Evolutionary conservation across 2,888 invertebrate genomes (phyloP).

Genomic region (Fragum sueziense): DNA sequence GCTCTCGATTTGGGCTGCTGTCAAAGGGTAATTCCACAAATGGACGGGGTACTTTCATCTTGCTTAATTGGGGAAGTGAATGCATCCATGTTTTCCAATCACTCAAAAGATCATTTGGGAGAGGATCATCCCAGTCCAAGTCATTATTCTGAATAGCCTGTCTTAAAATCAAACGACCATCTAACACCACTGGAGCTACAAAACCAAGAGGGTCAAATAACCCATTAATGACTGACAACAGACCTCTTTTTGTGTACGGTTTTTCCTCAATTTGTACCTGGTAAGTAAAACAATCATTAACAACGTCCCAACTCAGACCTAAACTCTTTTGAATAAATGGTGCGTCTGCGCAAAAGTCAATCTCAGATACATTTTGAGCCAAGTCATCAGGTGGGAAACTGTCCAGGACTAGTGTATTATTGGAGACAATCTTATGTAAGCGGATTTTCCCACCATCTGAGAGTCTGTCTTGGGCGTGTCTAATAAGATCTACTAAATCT

Average conservation of each 20-base stretch:
- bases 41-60: neutral
- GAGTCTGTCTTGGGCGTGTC: slow-evolving; percentile 10
- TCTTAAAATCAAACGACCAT: slow-evolving; percentile 18
- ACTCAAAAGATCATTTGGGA: neutral
- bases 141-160: slow-evolving; percentile 15
- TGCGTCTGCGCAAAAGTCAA: neutral
- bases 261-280: neutral
- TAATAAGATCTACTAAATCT: slow-evolving; percentile 24
- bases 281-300: slow-evolving; percentile 3
- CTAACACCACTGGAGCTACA: slow-evolving; percentile 33
- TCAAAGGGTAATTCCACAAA: neutral
- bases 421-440: slow-evolving; percentile 33
- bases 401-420: slow-evolving; percentile 2
- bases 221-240: slow-evolving; percentile 6
- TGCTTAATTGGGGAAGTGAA: neutral
- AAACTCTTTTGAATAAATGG: slow-evolving; percentile 21
- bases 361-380: neutral
- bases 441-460: slow-evolving; percentile 19
- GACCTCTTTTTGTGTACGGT: slow-evolving; percentile 8
- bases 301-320: slow-evolving; percentile 17
- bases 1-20: neutral
- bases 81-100: slow-evolving; percentile 14
- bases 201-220: slow-evolving; percentile 29
- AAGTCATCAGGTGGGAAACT: slow-evolving; percentile 14
- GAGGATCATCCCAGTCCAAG: slow-evolving; percentile 19